A percentile compares a stretch with the other conserved stretches of the same genome.
Conservation (phyloP, 2,888 invertebrate species). For the Parasteatoda lunata region DNA sequence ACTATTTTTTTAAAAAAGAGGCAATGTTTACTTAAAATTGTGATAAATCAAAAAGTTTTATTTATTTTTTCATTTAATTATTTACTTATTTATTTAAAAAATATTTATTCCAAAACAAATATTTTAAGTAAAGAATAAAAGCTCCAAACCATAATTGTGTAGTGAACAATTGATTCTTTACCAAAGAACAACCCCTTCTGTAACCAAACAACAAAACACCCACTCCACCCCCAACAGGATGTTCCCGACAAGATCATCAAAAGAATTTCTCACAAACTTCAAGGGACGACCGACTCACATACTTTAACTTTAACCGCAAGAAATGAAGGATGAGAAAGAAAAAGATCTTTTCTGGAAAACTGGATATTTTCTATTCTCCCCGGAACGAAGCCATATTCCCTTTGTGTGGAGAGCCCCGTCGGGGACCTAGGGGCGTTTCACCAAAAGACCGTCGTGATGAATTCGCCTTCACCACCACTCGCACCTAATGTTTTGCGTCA, state of each 20-base stretch:
- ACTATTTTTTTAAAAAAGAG: no score
- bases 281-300: neutral
- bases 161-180: no score
- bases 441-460: conserved; percentile 40
- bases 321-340: neutral
- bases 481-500: conserved; percentile 63
- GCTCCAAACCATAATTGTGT: no score
- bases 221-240: neutral
- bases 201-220: conserved; percentile 46
- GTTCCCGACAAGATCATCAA: conserved; percentile 52
- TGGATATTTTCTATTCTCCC: conserved; percentile 40
- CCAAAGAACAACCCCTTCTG: neutral
- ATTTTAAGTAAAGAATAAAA: no score
- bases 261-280: conserved; percentile 11
- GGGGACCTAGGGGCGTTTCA: conserved; percentile 32
- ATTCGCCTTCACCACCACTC: conserved; percentile 58
- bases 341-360: conserved; percentile 14
- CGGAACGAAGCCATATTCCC: conserved; percentile 14
- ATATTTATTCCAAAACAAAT: no score
- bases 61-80: no score
- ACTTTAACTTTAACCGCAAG: conserved; percentile 15
- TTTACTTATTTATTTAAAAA: no score
- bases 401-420: conserved; percentile 33
- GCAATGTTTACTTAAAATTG: no score
- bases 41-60: no score